Base-by-base conservation (phyloP, 2,113 vertebrate genomes). In the Steatornis caripensis region DNA sequence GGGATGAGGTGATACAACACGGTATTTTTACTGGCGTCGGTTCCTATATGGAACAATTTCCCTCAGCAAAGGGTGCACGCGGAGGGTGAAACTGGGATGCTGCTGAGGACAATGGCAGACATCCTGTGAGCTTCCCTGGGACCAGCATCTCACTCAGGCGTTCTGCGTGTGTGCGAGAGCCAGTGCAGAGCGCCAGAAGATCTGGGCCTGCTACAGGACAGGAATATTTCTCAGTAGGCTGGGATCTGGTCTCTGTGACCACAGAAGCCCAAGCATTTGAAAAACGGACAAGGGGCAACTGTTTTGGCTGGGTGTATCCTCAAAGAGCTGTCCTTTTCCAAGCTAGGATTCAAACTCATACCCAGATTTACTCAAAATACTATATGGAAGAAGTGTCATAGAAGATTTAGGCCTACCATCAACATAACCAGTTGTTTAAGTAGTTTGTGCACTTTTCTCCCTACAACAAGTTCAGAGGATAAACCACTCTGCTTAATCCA, bases 41-140 rank as follows among this genome's bases (percentile, higher is more conserved):
- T 1, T 0, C 20, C 34, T 7, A 0, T 3, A 18, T 0, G 19
- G 74, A 54, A 54, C 1, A 2, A 23, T 60, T 60, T 81, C 4
- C 16, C 34, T 18, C 36, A 36, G 61, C 26, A 65, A 71, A 84
- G 45, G 36, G 36, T 6, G 14, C 4, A 15, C 4, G 30, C 27
- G 30, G 46, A 34, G 5, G 17, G 15, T 27, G 51, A 55, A 62
- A 51, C 39, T 1, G 8, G 23, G 32, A 10, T 2, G 5, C 58
- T 62, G 39, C n/a, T 70, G 51, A 53, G 37, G 46, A 62, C 48
- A 27, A 6, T 1, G 41, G 53, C 57, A 86, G 71, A 30, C 0
- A 1, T 48, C 37, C 27, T 11, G 9, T 22, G 20, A 48, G 2
- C 37, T 36, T 10, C 30, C 16, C 48, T 5, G 32, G 16, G 43